Conservation (phyloP, 2,888 invertebrate species). For the Netelia inedita region DNA sequence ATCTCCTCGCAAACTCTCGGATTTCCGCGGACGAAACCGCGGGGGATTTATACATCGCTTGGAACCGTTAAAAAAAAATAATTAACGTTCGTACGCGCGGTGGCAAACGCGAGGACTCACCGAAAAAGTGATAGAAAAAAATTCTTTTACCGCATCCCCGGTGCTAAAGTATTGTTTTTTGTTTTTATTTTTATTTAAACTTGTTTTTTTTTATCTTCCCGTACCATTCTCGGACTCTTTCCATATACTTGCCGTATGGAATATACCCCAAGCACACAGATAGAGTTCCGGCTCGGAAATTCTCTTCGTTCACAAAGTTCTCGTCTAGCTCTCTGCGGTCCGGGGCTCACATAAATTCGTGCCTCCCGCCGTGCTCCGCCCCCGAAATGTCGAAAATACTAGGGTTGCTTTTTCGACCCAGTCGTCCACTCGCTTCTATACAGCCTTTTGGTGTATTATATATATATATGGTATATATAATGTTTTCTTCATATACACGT, state of each 20-base stretch:
- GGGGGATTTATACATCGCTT: slow-evolving; percentile 4
- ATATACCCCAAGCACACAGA: neutral
- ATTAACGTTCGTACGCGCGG: slow-evolving; percentile 17
- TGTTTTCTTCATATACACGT: slow-evolving; percentile 15
- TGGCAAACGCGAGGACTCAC: slow-evolving; percentile 15
- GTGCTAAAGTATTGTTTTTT: slow-evolving; percentile 25
- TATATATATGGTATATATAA: slow-evolving; percentile 17
- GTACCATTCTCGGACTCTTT: slow-evolving; percentile 10
- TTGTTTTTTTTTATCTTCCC: neutral
- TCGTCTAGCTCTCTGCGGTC: slow-evolving; percentile 41
- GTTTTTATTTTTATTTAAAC: slow-evolving; percentile 14
- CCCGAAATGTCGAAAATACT: slow-evolving; percentile 67
- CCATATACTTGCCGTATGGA: slow-evolving; percentile 24
- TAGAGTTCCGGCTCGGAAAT: slow-evolving; percentile 25
- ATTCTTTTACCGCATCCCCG: slow-evolving; percentile 9
- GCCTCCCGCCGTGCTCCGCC: slow-evolving; percentile 39
- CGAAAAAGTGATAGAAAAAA: slow-evolving; percentile 32
- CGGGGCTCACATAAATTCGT: slow-evolving; percentile 56
- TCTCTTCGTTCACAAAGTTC: slow-evolving; percentile 30
- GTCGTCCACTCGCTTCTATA: slow-evolving; percentile 49
- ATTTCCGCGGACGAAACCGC: neutral
- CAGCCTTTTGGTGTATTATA: slow-evolving; percentile 23
- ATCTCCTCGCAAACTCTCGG: slow-evolving; percentile 9
- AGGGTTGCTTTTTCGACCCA: slow-evolving; percentile 62
- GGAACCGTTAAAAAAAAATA: slow-evolving; percentile 8